phyloP scores from a whole-genome alignment of 2,113 vertebrate species.

The Takifugu bimaculatus region DNA sequence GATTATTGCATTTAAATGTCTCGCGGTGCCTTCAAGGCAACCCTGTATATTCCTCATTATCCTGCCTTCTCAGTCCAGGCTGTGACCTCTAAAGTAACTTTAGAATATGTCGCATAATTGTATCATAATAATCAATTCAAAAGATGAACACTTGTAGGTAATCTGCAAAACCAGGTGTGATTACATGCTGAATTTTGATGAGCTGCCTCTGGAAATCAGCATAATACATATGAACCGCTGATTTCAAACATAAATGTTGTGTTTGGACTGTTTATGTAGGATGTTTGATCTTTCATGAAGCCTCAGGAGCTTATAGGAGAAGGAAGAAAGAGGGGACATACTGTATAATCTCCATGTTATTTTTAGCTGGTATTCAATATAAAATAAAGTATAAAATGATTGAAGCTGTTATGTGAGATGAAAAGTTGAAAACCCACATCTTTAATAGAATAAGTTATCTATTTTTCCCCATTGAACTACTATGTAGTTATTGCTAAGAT shows the following conservation, averaged over 20 bases:
- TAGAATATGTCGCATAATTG: constrained; percentile 31
- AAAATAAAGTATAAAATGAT: no score
- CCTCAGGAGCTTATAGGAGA: constrained; percentile 12
- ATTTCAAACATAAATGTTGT: constrained; percentile 12
- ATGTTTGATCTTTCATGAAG: constrained; percentile 43
- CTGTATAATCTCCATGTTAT: background rate
- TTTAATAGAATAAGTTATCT: background rate
- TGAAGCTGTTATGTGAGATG: background rate
- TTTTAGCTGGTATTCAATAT: no score
- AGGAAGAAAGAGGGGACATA: constrained; percentile 14
- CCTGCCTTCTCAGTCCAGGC: constrained; percentile 22
- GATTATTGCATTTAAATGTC: constrained; percentile 19
- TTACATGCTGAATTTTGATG: constrained; percentile 40
- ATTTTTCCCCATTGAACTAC: no score
- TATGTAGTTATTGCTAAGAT: background rate
- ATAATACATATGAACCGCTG: constrained; percentile 9
- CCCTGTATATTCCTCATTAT: constrained; percentile 22
- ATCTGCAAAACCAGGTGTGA: constrained; percentile 54
- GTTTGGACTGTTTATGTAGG: constrained; percentile 4
- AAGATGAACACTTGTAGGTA: constrained; percentile 37
- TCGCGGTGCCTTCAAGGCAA: constrained; percentile 20
- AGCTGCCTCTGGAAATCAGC: constrained; percentile 34
- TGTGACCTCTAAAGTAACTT: constrained; percentile 28
- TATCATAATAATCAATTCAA: constrained; percentile 45
- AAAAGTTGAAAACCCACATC: constrained; percentile 14